phyloP scores from a whole-genome alignment of 2,888 invertebrate species.

The Piscicola geometra region DNA sequence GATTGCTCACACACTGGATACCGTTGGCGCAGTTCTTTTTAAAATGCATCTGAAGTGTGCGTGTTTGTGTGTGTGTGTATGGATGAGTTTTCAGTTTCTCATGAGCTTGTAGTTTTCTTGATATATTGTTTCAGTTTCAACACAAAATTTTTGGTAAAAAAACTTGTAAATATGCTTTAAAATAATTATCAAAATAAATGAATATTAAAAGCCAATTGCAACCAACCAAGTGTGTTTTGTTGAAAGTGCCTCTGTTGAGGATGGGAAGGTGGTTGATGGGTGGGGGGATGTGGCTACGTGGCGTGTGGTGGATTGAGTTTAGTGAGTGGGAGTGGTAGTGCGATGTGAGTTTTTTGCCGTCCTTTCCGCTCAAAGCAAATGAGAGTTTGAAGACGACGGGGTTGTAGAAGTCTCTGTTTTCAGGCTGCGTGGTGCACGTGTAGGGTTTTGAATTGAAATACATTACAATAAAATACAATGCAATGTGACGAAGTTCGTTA shows the following conservation, averaged over 20 bases:
- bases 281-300: neutral
- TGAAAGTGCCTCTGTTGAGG: constrained; percentile 3
- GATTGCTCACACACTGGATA: constrained; percentile 25
- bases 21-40: constrained; percentile 27
- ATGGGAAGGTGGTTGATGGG: constrained; percentile 25
- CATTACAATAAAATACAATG: too few species aligned
- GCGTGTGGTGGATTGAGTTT: neutral
- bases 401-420: constrained; percentile 28
- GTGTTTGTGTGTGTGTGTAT: too few species aligned
- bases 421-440: constrained; percentile 4
- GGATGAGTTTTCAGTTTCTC: too few species aligned
- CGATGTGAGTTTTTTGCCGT: neutral
- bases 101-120: too few species aligned
- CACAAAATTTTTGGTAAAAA: too few species aligned
- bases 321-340: neutral
- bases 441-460: too few species aligned
- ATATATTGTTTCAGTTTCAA: too few species aligned
- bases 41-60: constrained; percentile 25
- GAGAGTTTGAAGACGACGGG: constrained; percentile 21
- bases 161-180: too few species aligned
- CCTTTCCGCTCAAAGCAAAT: neutral
- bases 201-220: neutral
- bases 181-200: neutral
- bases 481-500: too few species aligned
- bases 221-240: constrained; percentile 9